Percentiles rank a stretch among this genome's conserved stretches.
phyloP scores from a whole-genome alignment of 53 echinoderm and acorn worm genomes.

The Patiria pectinifera region DNA sequence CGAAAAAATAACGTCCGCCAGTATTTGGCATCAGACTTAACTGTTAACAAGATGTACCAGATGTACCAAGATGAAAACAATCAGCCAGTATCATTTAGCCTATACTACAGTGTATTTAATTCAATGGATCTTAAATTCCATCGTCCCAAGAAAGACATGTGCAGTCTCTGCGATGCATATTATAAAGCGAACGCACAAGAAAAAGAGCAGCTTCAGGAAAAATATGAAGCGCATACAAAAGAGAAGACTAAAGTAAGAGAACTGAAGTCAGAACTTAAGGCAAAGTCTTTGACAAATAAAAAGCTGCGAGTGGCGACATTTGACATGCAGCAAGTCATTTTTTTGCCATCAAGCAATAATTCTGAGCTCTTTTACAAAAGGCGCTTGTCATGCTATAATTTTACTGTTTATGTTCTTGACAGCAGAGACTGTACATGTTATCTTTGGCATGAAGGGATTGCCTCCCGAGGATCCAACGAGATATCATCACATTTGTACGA shows the following conservation, averaged over 20 bases:
- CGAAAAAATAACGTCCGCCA: conserved; percentile 22
- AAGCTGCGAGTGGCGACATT: conserved; percentile 26
- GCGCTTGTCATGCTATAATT: conserved; percentile 51
- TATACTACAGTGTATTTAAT: conserved; percentile 7
- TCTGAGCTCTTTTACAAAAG: conserved; percentile 42
- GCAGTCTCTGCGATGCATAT: conserved; percentile 33
- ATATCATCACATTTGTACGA: conserved; percentile 59
- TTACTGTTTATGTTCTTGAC: conserved; percentile 38
- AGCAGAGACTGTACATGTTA: conserved; percentile 58
- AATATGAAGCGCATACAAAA: conserved; percentile 4
- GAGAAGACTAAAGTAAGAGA: conserved; percentile 34
- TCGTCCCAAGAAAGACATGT: conserved; percentile 34
- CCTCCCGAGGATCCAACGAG: conserved; percentile 66
- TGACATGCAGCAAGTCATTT: conserved; percentile 37
- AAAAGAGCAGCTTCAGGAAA: conserved; percentile 28
- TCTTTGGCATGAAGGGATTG: conserved; percentile 68
- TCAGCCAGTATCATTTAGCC: conserved; percentile 14
- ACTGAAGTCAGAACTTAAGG: conserved; percentile 30
- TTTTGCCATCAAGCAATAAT: conserved; percentile 26
- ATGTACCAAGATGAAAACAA: conserved; percentile 28
- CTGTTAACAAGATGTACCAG: conserved; percentile 29
- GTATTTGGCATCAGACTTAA: conserved; percentile 19
- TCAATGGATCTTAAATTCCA: conserved; percentile 34
- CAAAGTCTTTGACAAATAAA: conserved; percentile 19
- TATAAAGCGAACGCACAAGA: conserved; percentile 1